Conservation (phyloP, 2,113 vertebrate genomes). For the Cyanoderma ruficeps region DNA sequence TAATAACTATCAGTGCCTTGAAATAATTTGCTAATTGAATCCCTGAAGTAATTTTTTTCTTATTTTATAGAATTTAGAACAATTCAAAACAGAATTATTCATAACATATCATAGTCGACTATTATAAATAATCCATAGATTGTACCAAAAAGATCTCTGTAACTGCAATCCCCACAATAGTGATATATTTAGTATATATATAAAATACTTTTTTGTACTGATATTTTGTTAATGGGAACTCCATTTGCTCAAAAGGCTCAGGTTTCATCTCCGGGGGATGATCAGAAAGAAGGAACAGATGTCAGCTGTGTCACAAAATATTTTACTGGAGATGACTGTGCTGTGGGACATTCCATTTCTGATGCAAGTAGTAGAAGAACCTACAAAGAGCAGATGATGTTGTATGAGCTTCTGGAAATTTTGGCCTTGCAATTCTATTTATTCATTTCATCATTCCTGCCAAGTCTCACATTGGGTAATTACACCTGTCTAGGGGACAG, state of each 20-base stretch:
- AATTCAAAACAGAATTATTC: background rate
- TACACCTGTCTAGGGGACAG: background rate
- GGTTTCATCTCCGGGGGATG: background rate
- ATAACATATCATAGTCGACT: background rate
- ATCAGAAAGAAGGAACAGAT: background rate
- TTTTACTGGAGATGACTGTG: background rate
- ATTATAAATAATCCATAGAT: background rate
- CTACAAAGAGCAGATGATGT: background rate
- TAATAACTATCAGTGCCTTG: background rate
- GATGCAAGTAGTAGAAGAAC: background rate
- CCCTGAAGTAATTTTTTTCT: background rate
- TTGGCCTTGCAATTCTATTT: background rate
- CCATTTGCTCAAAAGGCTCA: background rate
- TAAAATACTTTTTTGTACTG: background rate
- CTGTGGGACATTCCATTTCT: background rate
- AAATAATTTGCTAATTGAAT: conserved; percentile 21
- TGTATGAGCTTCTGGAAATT: background rate
- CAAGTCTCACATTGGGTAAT: background rate
- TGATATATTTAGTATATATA: background rate
- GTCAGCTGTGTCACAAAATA: background rate
- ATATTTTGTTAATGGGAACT: background rate
- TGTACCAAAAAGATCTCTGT: background rate
- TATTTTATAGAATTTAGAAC: background rate
- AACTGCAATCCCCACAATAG: background rate
- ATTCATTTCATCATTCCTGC: background rate